Evolutionary conservation across 2,797 vertebrate species (phyloP), one percentile per base, ranked within the genome.

Genomic region (Myripristis jacobus): DNA sequence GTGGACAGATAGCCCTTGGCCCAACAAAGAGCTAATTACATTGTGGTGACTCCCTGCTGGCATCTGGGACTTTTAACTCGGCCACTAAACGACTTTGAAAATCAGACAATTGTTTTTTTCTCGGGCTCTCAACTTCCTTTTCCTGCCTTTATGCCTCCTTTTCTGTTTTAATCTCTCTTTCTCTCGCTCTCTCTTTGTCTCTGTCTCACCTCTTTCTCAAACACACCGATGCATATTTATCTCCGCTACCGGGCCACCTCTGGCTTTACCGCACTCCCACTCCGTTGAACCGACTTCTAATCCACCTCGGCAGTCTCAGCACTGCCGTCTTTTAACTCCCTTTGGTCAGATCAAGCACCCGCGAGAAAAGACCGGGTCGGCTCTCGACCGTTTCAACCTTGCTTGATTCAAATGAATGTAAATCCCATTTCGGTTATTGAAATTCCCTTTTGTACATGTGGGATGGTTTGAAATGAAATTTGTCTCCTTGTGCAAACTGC

Each of bases 271-370:
- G 19, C 36, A 3, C 58, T 56, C 70, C 41, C 38, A 58, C 18
- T 19, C 38, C 41, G 25, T 16, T 54, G 62, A 74, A 62, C 63
- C 36, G 16, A 27, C 63, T 62, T 43, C 15, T 58, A 11, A 79
- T 77, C 70, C 58, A 50, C 63, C 12, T 4, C 13, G 25, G 18
- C 62, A 24, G 8, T 60, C 73, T 75, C 54, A 5, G 0, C 66
- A 2, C 24, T n/a, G 19, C 54, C 60, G 57, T 80, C 71, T 80
- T 66, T 87, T 68, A 86, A 78, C 75, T 41, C 24, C 54, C 65
- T 87, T 84, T 86, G 81, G 87, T 87, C 75, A n/a, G n/a, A n/a
- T 79, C 69, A 77, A 78, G 73, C 64, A 58, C 55, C 79, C 77
- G 61, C 73, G 72, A 69, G 72, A 77, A 68, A 4, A 61, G 61